A percentile compares a stretch with the other conserved stretches of the same genome.
phyloP scores from a whole-genome alignment of 2,113 vertebrate genomes.

The Myrmophylax atrothorax region DNA sequence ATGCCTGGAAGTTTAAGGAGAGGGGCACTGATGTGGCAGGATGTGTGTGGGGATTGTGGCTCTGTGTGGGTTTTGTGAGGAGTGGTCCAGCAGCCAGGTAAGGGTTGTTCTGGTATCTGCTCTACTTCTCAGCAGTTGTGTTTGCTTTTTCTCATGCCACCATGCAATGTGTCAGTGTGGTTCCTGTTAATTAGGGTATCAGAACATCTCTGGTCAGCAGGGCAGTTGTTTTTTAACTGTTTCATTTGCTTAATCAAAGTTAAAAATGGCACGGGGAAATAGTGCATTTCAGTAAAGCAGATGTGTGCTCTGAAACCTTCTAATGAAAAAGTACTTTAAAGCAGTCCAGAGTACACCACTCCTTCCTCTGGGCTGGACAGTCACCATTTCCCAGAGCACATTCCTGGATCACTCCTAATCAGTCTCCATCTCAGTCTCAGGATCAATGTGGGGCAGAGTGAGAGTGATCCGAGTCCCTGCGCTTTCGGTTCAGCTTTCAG shows the following conservation, averaged over 20 bases:
- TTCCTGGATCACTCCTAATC: not conserved
- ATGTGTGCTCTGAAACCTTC: not conserved
- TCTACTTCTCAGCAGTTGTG: not conserved
- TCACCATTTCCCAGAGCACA: not conserved
- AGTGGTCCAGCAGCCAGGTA: not conserved
- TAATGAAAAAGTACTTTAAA: not conserved
- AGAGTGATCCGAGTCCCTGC: not conserved
- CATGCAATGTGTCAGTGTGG: not conserved
- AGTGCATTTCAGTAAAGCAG: not conserved
- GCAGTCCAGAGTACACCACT: not conserved
- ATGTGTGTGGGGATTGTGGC: not conserved
- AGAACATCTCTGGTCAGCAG: not conserved
- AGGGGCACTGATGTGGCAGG: not conserved
- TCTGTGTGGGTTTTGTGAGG: not conserved
- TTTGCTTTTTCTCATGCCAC: not conserved
- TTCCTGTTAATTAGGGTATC: not conserved
- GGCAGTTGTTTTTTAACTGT: not conserved
- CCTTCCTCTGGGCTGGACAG: not conserved
- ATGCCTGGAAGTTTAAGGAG: not conserved
- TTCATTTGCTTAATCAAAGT: not conserved
- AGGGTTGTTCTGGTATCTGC: not conserved
- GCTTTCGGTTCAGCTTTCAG: not conserved
- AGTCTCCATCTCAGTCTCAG: not conserved
- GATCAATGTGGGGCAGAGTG: not conserved
- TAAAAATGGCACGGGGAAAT: not conserved